Base-by-base conservation (phyloP, 2,797 vertebrate species). In the Premnoplex brunnescens region DNA sequence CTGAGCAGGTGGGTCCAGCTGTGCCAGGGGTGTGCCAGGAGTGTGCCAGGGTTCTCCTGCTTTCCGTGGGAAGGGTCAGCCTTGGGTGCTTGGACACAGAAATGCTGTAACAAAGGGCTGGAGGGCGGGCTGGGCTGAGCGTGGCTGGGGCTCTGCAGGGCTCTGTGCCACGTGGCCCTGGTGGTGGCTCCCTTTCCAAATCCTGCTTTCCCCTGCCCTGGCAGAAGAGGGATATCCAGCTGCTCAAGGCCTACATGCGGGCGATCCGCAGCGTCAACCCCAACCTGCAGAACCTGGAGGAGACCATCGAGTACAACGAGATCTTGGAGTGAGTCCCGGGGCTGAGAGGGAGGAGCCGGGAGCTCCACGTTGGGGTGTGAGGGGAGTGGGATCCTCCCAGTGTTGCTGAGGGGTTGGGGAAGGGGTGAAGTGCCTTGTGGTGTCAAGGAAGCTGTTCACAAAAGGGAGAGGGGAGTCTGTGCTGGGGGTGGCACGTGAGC, bases 281-380 rank as follows among this genome's bases (percentile, higher is more conserved):
- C 48, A 99, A 99, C 97, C 98, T 99, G 91, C 99, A 99, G 97
- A 99, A 99, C 98, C 98, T 99, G 84, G 99, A 99, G 96, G 99
- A 99, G 97, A 99, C 99, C 92, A 99, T 99, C 16, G 99, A 99
- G 91, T 99, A 99, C 98, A 99, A 99, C 10, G 99, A 99, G 96
- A 99, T 99, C 97, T 98, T 99, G 81, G 99, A 99, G 99, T 99
- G 97, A 99, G 99, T 98, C 72, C 71, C 4, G 3, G 67, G 49
- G 36, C 30, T n/a, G 30, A n/a, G 62, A 7, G 2, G 19, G 41
- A 9, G n/a, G 30, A 7, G 8, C 1, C 1, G n/a, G 28, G 12
- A 24, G 26, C 26, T 18, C 32, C 60, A 43, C 62, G 2, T 7
- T 20, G 22, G 62, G 22, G 12, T 28, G 12, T 36, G 46, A 21